Base-by-base conservation (phyloP, 1,140 invertebrate species). In the Riptortus pedestris region DNA sequence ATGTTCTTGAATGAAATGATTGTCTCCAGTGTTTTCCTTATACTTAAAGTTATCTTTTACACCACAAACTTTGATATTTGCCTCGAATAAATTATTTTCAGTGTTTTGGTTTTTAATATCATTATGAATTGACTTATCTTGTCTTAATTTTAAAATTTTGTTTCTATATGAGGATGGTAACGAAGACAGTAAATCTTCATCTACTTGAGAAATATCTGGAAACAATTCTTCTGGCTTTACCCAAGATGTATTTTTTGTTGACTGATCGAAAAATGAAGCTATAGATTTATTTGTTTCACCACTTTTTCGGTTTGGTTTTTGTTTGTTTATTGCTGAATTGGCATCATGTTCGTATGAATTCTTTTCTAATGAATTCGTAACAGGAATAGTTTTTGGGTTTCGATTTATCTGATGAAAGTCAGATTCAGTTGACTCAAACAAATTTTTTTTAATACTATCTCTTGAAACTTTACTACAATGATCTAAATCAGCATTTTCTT, bases 221-320 rank as follows among this genome's bases (percentile, higher is more conserved):
- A 69, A 69, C 2, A 69, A 63, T 62, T 69, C 69, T 28, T 26
- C 27, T 14, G 65, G 65, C 11, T 66, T 66, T 24, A 66, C 43
- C 66, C 66, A 67, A 26, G 16, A 22, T 18, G 60, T 62, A 48
- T 59, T 26, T 28, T 62, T 65, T 5, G 47, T 48, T 16, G 22
- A 52, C 38, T 62, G 45, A 16, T 52, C 27, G 31, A 64, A 48
- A 48, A 57, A 43, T 14, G 16, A 3, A 29, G n/a, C 20, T 22
- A 31, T 61, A 16, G 45, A 18, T 51, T 48, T 66, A 16, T 18
- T n/a, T 27, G 16, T 11, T 31, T 45, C 27, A 26, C 22, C 47
- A 26, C 16, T 28, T 31, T n/a, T n/a, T n/a, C n/a, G n/a, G n/a
- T n/a, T n/a, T n/a, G n/a, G n/a, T n/a, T n/a, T n/a, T n/a, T n/a